Base-by-base conservation (phyloP, 2,797 vertebrate genomes). In the Vipera latastei region DNA sequence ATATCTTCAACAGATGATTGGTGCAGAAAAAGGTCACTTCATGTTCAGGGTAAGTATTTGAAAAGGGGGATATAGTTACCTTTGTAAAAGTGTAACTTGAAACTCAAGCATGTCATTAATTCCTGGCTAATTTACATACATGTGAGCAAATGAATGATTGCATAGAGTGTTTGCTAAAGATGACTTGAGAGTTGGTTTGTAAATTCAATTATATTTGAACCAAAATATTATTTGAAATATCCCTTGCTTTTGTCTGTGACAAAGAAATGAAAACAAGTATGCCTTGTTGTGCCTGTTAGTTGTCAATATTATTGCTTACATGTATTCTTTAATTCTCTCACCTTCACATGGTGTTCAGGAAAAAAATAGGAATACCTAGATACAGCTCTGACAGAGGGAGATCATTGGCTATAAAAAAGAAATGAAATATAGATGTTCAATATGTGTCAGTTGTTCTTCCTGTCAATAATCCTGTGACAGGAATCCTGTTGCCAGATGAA, bases 221-320 rank as follows among this genome's bases (percentile, higher is more conserved):
- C 25, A 90, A 55, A 0, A 69, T 0, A 12, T 63, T 25, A 89
- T 78, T 59, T 20, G 7, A 88, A 12, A 26, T 92, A 60, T 0
- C 38, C 0, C 3, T 16, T 26, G 0, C 1, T 0, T 93, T 5
- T 12, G n/a, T 0, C 3, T 0, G 93, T 0, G 69, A 2, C 48
- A 57, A 88, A 78, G 0, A 90, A 69, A 65, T 0, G 0, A 0
- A 56, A 5, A 16, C 57, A n/a, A 6, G 18, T 0, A 32, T 73
- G 44, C 0, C 1, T 60, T 92, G 0, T 1, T 60, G 13, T 57
- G 90, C 18, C 5, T 87, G 1, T 38, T 9, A 1, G 4, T 78
- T 44, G 2, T 53, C 73, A 87, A 48, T 16, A 2, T 61, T 90
- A 22, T 6, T 78, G 1, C 13, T 83, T 65, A 44, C 22, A 32